Evolutionary conservation across 2,888 invertebrate genomes (phyloP), one percentile per base, ranked within the genome.

Genomic region (Thelaira solivaga): DNA sequence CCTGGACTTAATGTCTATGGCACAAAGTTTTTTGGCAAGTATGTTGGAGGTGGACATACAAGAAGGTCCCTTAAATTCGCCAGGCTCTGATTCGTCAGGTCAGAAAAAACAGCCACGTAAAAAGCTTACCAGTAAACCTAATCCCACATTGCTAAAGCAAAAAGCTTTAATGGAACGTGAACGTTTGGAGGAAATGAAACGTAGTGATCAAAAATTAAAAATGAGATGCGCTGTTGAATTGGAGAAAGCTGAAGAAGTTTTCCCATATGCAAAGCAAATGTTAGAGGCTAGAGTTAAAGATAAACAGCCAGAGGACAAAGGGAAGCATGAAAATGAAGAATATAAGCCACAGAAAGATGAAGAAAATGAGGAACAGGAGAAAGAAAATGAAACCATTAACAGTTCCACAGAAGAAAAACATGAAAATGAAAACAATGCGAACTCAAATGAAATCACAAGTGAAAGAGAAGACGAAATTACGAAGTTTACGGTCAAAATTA

Each of bases 91-190:
- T 45, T 39, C 71, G 1, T 64, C 67, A 16, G 75, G 67, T 6
- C 82, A 80, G 7, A 85, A 85, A 55, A 88, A 88, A 22, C 89
- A 89, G 57, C 88, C 89, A 6, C 86, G 89, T 2, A 88, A 88
- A 64, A 88, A 88, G 64, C 86, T 84, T 0, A 88, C 88, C 1
- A 84, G 86, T 59, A 88, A 85, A 80, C 88, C 87, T 10, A 89
- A 89, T 84, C 89, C 88, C 11, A 87, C 88, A 13, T 78, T 88
- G 10, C 71, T 89, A 8, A 86, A 88, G 59, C 84, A 85, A 71
- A 83, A 84, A 55, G 82, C 84, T 76, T 73, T 83, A n/a, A 83
- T 88, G 57, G 85, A 86, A 57, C 85, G 85, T 2, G 85, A 85
- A 71, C 86, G 87, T 10, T 81, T 88, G 62, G 85, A 86, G 20